Conservation (phyloP, 1,140 invertebrate species). For the Penaeus vannamei region DNA sequence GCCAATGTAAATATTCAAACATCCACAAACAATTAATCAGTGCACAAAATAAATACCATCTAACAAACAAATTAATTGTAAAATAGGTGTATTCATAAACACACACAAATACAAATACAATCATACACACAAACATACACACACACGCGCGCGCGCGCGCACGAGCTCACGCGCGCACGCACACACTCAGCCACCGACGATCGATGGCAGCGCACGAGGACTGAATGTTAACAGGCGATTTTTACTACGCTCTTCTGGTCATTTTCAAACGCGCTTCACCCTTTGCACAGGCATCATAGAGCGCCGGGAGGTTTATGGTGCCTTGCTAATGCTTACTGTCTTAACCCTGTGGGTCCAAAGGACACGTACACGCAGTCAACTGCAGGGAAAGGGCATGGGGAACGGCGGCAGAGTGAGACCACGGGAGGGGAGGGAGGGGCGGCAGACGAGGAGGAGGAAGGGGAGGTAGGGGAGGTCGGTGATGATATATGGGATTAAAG, state of each 20-base stretch:
- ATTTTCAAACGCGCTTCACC: constrained; percentile 44
- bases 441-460: too few species aligned
- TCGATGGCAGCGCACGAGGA: constrained; percentile 54
- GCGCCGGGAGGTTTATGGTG: constrained; percentile 1
- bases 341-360: too few species aligned
- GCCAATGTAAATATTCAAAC: too few species aligned
- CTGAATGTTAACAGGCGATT: constrained; percentile 56
- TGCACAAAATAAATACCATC: neutral
- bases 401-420: too few species aligned
- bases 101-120: constrained; percentile 20
- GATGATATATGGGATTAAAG: too few species aligned
- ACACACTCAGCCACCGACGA: constrained; percentile 29
- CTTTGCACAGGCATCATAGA: constrained; percentile 2
- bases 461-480: too few species aligned
- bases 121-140: constrained; percentile 27
- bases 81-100: neutral
- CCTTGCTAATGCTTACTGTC: too few species aligned
- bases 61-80: too few species aligned
- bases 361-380: too few species aligned
- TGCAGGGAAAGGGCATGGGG: too few species aligned
- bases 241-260: constrained; percentile 51
- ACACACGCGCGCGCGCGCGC: neutral
- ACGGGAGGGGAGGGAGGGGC: too few species aligned
- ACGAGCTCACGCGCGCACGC: neutral
- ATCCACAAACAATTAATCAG: neutral